Evolutionary conservation across 2,113 vertebrate species (phyloP).

Genomic region (Piliocolobus tephrosceles): DNA sequence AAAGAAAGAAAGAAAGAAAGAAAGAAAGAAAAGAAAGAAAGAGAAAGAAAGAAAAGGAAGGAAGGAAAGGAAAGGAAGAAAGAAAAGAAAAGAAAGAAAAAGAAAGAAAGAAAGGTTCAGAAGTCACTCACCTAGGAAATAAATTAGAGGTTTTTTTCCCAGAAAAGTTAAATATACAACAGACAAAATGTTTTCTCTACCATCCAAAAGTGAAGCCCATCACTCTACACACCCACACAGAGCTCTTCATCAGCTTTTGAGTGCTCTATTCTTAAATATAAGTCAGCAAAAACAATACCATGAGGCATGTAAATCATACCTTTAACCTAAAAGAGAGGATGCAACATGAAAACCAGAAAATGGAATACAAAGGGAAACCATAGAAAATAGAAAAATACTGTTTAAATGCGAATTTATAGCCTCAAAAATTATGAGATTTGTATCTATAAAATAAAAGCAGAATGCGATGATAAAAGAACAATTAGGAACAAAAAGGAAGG

Average conservation of each 20-base stretch:
- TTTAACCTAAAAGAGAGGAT: neutral
- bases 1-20: too few relatives aligned
- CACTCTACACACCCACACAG: neutral
- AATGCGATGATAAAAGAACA: neutral
- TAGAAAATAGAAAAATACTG: neutral
- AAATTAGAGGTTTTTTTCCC: neutral
- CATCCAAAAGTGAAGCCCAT: neutral
- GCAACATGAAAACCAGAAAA: neutral
- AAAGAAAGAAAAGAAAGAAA: too few relatives aligned
- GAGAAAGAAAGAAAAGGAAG: accelerated
- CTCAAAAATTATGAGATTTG: slow-evolving; percentile 1
- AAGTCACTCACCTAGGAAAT: neutral
- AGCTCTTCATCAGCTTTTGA: neutral
- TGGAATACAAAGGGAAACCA: neutral
- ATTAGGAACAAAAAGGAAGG: neutral
- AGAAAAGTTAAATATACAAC: neutral
- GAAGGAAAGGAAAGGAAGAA: too few relatives aligned
- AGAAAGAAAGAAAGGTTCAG: neutral
- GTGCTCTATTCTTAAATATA: neutral
- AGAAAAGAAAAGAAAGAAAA: too few relatives aligned
- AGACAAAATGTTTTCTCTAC: neutral
- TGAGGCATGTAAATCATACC: neutral
- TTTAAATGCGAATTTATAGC: neutral
- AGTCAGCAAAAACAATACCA: neutral
- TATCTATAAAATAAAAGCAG: slow-evolving; percentile 3